phyloP scores from a whole-genome alignment of 2,797 vertebrate species.

The Cuculus canorus region DNA sequence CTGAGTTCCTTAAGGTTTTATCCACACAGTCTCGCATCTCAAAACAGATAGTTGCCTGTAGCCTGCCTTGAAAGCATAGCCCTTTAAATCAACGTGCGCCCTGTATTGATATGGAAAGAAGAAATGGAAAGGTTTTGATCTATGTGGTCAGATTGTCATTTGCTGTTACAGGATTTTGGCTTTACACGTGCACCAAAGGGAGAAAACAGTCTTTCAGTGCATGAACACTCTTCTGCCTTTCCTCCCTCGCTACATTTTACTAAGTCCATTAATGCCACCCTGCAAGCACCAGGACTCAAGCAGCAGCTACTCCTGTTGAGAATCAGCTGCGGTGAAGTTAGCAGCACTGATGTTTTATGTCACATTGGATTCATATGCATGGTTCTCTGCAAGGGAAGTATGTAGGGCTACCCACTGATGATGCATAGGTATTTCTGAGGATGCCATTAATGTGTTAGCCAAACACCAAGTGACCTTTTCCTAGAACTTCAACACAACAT shows the following conservation, averaged over 20 bases:
- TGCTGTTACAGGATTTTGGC: background rate
- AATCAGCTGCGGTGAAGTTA: background rate
- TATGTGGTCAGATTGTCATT: background rate
- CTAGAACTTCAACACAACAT: conserved; percentile 72
- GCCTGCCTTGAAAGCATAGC: background rate
- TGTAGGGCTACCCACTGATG: conserved; percentile 40
- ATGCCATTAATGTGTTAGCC: conserved; percentile 72
- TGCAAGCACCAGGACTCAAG: background rate
- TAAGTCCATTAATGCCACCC: background rate
- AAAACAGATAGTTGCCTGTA: background rate
- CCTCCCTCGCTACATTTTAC: background rate
- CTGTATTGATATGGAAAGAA: background rate
- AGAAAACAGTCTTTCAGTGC: background rate
- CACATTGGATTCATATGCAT: background rate
- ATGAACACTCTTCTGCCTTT: background rate
- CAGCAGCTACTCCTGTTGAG: background rate
- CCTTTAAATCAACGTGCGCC: background rate
- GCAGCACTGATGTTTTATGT: background rate
- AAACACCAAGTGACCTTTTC: conserved; percentile 78
- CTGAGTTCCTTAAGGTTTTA: background rate
- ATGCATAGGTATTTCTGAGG: conserved; percentile 70
- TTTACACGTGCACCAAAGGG: background rate
- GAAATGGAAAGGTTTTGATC: background rate
- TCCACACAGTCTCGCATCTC: background rate
- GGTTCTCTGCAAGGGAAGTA: conserved; percentile 27